These are phyloP conservation scores for Gymnoscelis rufifasciata DNA, from an alignment of 2,888 invertebrate species.

Conservation along the genomic window DNA sequence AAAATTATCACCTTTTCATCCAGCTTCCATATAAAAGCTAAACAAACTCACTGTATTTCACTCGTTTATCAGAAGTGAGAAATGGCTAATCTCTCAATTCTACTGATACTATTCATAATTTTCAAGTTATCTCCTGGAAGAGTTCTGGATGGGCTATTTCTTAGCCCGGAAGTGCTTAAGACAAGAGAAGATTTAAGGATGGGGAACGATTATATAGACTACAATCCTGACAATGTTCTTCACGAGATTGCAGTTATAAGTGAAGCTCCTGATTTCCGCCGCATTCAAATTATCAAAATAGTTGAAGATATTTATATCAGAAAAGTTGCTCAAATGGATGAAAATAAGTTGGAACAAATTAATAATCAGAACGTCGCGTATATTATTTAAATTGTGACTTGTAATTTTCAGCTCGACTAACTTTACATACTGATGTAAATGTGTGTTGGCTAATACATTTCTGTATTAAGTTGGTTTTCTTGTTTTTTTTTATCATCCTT, in stretches of 20 bases:
- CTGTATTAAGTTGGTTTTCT: too few relatives aligned
- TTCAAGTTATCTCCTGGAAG: conserved; percentile 33
- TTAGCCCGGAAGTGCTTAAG: conserved; percentile 57
- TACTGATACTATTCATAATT: conserved; percentile 38
- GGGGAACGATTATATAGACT: conserved; percentile 60
- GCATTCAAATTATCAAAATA: conserved; percentile 17
- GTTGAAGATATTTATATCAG: conserved; percentile 16
- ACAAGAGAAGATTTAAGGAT: conserved; percentile 37
- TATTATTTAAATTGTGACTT: background rate
- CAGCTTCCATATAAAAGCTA: conserved; percentile 10
- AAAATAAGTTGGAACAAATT: background rate
- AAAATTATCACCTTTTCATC: conserved; percentile 34
- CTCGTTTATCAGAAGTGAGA: conserved; percentile 27
- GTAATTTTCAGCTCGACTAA: too few relatives aligned
- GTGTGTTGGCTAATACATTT: too few relatives aligned
- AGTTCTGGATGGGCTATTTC: conserved; percentile 43
- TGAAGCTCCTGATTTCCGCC: conserved; percentile 19
- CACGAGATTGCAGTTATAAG: conserved; percentile 24
- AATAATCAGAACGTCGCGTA: background rate
- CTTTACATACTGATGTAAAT: too few relatives aligned
- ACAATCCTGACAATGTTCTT: conserved; percentile 40
- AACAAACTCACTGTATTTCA: conserved; percentile 13
- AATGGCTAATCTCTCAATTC: conserved; percentile 46
- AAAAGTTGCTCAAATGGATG: background rate
- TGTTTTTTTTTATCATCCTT: too few relatives aligned